Conservation (phyloP, 2,888 invertebrate genomes). For the Anaspis maculata region DNA sequence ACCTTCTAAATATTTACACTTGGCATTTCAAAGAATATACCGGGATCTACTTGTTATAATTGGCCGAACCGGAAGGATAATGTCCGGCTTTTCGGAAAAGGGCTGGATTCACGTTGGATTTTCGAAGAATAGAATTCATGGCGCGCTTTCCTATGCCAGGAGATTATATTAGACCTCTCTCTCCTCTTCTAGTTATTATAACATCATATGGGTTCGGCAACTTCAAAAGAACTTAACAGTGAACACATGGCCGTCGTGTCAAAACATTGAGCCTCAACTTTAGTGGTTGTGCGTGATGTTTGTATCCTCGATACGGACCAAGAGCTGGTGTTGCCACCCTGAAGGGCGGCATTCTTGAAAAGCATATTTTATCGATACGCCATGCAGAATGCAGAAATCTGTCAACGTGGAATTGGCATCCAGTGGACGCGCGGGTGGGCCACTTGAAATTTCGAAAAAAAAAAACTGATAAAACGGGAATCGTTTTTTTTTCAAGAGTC, state of each 20-base stretch:
- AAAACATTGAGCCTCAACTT: conserved; percentile 27
- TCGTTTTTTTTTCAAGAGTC: neutral
- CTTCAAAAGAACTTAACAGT: conserved; percentile 21
- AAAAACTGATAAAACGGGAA: conserved; percentile 5
- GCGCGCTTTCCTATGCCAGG: too few species aligned
- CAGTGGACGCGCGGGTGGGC: conserved; percentile 19
- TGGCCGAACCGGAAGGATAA: conserved; percentile 1
- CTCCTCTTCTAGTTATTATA: too few species aligned
- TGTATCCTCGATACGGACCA: conserved; percentile 10
- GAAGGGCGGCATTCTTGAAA: conserved; percentile 11
- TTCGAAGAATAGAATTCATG: too few species aligned
- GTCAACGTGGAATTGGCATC: too few species aligned
- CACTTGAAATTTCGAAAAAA: conserved; percentile 12
- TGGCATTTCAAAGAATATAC: too few species aligned
- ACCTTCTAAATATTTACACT: too few species aligned
- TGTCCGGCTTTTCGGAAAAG: neutral
- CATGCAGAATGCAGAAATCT: too few species aligned
- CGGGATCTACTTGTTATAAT: too few species aligned
- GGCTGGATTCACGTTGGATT: neutral
- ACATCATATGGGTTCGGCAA: conserved; percentile 5
- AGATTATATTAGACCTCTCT: too few species aligned
- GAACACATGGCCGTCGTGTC: conserved; percentile 35
- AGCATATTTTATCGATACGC: too few species aligned
- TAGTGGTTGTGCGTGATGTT: conserved; percentile 14
- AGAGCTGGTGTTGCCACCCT: conserved; percentile 12